Evolutionary conservation across 2,797 vertebrate species (phyloP).

Genomic region (Meda fulgida): DNA sequence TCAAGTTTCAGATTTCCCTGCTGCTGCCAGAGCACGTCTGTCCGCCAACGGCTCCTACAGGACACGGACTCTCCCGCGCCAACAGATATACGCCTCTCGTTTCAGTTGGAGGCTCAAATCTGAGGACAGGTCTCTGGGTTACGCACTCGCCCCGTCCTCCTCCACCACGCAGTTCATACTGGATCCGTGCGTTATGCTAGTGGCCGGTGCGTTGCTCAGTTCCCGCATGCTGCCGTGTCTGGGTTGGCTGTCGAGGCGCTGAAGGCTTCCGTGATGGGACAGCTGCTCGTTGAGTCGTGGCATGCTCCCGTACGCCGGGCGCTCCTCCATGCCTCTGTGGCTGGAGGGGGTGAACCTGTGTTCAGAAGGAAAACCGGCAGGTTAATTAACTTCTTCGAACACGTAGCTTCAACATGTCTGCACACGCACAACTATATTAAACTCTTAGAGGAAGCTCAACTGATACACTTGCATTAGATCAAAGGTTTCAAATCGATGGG

Average conservation of each 20-base stretch:
- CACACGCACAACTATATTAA: conserved; percentile 12
- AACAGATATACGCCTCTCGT: neutral
- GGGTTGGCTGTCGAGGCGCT: conserved; percentile 86
- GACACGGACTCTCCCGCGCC: neutral
- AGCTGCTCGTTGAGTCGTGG: conserved; percentile 86
- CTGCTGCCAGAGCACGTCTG: conserved; percentile 36
- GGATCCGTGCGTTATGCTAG: conserved; percentile 89
- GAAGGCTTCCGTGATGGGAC: conserved; percentile 89
- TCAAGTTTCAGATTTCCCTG: conserved; percentile 59
- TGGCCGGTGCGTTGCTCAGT: conserved; percentile 72
- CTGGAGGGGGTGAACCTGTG: conserved; percentile 86
- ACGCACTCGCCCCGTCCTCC: conserved; percentile 89
- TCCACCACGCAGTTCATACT: conserved; percentile 84
- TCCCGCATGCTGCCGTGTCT: conserved; percentile 88
- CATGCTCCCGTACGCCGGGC: conserved; percentile 89
- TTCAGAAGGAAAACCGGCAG: neutral
- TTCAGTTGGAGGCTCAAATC: neutral
- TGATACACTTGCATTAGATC: neutral
- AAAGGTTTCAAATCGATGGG: neutral
- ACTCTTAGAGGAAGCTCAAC: neutral
- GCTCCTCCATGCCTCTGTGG: conserved; percentile 83
- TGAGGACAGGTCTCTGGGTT: conserved; percentile 54
- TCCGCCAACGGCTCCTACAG: neutral
- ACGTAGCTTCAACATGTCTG: conserved; percentile 58
- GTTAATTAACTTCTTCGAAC: conserved; percentile 37